Evolutionary conservation across 2,888 invertebrate genomes (phyloP).

Genomic region (Protodeltote pygarga): DNA sequence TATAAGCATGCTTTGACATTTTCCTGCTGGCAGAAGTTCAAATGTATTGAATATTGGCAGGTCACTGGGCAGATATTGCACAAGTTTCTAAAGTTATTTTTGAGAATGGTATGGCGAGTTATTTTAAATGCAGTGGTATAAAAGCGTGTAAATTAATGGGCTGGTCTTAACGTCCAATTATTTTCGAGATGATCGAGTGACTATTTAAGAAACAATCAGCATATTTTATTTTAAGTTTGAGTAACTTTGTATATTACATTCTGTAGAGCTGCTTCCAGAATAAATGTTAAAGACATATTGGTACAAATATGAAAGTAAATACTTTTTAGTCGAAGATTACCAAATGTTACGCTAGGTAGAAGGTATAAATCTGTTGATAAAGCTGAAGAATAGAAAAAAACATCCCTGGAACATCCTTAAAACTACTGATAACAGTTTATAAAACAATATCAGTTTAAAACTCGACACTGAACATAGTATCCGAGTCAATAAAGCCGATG

Average conservation of each 20-base stretch:
- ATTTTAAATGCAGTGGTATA: constrained; percentile 30
- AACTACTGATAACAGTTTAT: not conserved
- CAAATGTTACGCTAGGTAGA: too few species aligned
- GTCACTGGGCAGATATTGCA: constrained; percentile 18
- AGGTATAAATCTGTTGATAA: too few species aligned
- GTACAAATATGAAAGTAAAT: too few species aligned
- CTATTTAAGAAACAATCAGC: too few species aligned
- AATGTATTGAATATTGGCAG: constrained; percentile 53
- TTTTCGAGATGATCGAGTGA: too few species aligned
- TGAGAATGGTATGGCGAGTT: constrained; percentile 25
- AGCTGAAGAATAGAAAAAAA: too few species aligned
- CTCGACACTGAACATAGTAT: constrained; percentile 3
- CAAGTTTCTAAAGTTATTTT: constrained; percentile 17
- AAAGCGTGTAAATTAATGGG: constrained; percentile 25
- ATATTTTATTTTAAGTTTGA: too few species aligned
- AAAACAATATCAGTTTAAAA: constrained; percentile 19
- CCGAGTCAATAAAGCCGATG: constrained; percentile 24
- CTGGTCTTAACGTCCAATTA: constrained; percentile 26
- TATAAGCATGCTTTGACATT: constrained; percentile 33
- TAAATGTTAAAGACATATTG: too few species aligned
- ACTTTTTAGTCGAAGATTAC: too few species aligned
- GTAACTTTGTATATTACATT: too few species aligned
- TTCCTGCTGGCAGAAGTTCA: constrained; percentile 42
- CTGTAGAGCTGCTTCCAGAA: too few species aligned
- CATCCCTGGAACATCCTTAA: too few species aligned